Evolutionary conservation across 2,113 vertebrate species (phyloP), one percentile per base, ranked within the genome.

Genomic region (Tinamus guttatus): DNA sequence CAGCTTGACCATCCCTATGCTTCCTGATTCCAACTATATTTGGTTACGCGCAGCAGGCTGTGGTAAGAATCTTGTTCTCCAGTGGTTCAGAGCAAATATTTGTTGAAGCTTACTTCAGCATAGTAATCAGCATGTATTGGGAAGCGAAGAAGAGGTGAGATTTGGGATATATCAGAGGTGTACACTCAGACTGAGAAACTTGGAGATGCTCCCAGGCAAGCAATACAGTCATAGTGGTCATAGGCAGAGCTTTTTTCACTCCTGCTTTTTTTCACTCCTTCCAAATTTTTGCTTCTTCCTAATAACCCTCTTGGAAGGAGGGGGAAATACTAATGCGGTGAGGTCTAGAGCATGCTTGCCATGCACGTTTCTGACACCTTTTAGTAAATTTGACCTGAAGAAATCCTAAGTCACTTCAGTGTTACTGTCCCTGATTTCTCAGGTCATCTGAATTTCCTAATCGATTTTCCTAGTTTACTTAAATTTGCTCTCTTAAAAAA

Each of bases 141-240:
- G 84, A 6, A 41, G 75, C 22, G 13, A 81, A 85, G 14, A 77
- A 70, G 27, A 25, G 3, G 32, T 1, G 2, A 51, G 76, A 83
- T 90, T 91, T 78, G 68, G 76, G 28, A 63, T 88, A n/a, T 32
- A 88, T 67, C 67, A 81, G 71, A 94, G 82, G n/a, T 13, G 45
- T 67, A 83, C 24, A 80, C 15, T 4, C 82, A 81, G 45, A 67
- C 34, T 41, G 87, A 81, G 54, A 5, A 83, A 77, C 27, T 59
- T 92, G 82, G 71, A 96, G 80, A 13, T 77, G 25, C 24, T 92
- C 64, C 71, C 67, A 81, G 76, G 32, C 40, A 94, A 96, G 43
- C 59, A 73, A 83, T 51, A 38, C 9, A 80, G 63, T 65, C 59
- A 63, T 40, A 81, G 40, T 41, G 13, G 40, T 41, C 40, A 41